Conservation (phyloP, 2,797 vertebrate genomes). For the Rhincodon typus region DNA sequence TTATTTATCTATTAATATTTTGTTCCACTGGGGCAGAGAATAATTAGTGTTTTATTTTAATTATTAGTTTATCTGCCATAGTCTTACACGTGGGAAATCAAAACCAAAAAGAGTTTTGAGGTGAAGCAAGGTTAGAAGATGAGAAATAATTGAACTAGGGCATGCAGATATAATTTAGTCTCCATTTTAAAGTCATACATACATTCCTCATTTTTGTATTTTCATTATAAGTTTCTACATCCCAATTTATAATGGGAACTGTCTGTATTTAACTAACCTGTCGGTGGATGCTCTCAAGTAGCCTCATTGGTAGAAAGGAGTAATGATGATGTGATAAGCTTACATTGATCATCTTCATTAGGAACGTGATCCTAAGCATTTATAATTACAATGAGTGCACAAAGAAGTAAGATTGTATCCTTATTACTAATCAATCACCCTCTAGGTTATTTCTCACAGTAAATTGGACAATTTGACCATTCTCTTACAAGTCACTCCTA, state of each 20-base stretch:
- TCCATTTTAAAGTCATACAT: neutral
- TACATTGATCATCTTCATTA: neutral
- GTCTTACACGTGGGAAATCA: neutral
- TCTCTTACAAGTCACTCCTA: neutral
- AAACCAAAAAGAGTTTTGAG: neutral
- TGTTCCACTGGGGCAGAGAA: neutral
- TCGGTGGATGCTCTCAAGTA: neutral
- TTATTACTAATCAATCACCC: neutral
- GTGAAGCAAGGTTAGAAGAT: constrained; percentile 1
- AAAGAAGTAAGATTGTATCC: neutral
- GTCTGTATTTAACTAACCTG: neutral
- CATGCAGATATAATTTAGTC: neutral
- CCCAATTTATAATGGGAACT: neutral
- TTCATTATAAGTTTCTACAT: neutral
- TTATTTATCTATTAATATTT: constrained; percentile 17
- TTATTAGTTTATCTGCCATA: neutral
- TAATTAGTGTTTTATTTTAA: neutral
- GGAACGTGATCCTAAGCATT: neutral
- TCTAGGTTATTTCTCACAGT: neutral
- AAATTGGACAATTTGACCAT: neutral
- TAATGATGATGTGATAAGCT: neutral
- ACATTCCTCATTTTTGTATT: neutral
- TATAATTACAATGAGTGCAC: neutral
- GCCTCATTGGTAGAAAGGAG: neutral
- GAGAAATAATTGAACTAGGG: constrained; percentile 1